Conservation (phyloP, 2,797 vertebrate species). For the Phataginus tetradactyla region DNA sequence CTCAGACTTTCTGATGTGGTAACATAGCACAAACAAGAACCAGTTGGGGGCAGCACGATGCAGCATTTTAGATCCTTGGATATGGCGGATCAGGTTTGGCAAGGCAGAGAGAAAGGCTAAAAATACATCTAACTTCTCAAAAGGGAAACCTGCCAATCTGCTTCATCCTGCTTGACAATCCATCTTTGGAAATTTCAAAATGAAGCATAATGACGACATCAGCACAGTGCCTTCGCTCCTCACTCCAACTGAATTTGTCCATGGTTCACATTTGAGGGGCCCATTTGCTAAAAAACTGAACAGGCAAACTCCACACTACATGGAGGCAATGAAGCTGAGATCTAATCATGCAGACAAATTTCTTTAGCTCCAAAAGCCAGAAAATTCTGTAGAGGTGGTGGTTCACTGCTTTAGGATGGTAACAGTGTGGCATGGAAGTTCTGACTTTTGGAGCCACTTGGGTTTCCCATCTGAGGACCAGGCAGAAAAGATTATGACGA, state of each 20-base stretch:
- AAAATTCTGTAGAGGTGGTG: background rate
- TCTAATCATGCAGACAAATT: background rate
- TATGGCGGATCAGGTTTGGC: background rate
- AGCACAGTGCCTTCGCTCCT: slow-evolving; percentile 15
- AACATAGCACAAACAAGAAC: slow-evolving; percentile 32
- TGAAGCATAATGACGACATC: background rate
- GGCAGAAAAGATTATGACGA: background rate
- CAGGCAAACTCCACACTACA: background rate
- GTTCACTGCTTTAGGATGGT: background rate
- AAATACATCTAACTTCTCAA: slow-evolving; percentile 44
- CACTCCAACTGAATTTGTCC: background rate
- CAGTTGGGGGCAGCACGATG: slow-evolving; percentile 75
- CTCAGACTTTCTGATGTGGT: slow-evolving; percentile 10
- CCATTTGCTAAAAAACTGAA: slow-evolving; percentile 42
- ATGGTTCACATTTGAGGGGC: background rate
- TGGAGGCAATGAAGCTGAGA: background rate
- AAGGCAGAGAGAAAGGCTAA: background rate
- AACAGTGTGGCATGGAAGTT: background rate
- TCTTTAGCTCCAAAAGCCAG: slow-evolving; percentile 38
- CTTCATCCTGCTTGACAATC: slow-evolving; percentile 48
- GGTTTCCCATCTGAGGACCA: background rate
- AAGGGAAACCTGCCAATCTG: slow-evolving; percentile 45
- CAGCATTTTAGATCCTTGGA: slow-evolving; percentile 56
- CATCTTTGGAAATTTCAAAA: slow-evolving; percentile 57
- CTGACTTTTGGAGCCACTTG: slow-evolving; percentile 14